Base-by-base conservation (phyloP, 1,140 invertebrate genomes). In the Atopsyche davidsoni region DNA sequence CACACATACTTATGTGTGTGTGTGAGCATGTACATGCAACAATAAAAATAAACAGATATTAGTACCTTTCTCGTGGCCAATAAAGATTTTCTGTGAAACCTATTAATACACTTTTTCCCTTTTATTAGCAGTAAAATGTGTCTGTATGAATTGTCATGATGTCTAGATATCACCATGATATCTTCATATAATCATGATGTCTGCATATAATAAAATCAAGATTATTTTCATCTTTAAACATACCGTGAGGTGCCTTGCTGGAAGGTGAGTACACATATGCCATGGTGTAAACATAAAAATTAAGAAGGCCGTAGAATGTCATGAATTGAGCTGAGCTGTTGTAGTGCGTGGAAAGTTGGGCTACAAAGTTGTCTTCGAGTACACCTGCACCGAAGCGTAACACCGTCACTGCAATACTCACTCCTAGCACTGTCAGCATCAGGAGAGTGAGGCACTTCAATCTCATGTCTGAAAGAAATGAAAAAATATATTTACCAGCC, bases 261-360 rank as follows among this genome's bases (percentile, higher is more conserved):
- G 83, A 82, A 0, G 93, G 92, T 0, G 93, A 90, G 67, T 96
- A 97, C 4, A 96, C 89, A 69, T 93, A 96, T 2, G 91, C 89
- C 84, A 96, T 89, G 1, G 87, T 87, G 65, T 90, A 95, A 31
- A 96, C 66, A 66, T 96, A 96, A 66, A 95, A 92, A 74, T 98
- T 98, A 2, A 96, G 75, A 19, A 96, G 76, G n/a, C 92, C 90
- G 68, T 96, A 97, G 58, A 95, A 86, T 3, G 90, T 85, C 83
- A 96, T 92, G 71, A 96, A 96, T 61, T 95, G 89, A 2, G 86
- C 89, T 1, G 91, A 95, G 51, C 87, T 95, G 48, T 85, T 81
- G 65, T 94, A 92, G 65, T 86, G 87, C 32, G 87, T 90, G 2
- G 82, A 84, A 6, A 94, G 71, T 43, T 89, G 83, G 24, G 92